Base-by-base conservation (phyloP, 1,140 invertebrate genomes). In the Bombus soroeensis region DNA sequence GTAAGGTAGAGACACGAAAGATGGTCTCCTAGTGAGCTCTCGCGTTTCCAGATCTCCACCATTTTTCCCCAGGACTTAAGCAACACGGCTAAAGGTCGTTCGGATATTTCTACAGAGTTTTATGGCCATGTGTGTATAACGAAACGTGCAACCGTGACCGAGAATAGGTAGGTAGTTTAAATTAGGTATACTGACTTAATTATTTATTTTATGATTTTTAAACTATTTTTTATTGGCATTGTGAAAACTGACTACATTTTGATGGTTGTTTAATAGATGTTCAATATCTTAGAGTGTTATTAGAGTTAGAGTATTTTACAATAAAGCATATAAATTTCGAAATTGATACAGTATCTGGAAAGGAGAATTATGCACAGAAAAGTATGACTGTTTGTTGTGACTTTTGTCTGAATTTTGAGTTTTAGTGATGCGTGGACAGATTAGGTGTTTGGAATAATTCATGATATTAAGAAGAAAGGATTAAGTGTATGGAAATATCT, bases 11-110 rank as follows among this genome's bases (percentile, higher is more conserved):
- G 82, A 81, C 75, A 77, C 64, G 89, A 74, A 41, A 71, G 59
- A 64, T 68, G 64, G 64, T 81, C 85, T 32, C 62, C 47, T 5
- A 9, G n/a, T 13, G 72, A 87, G n/a, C 32, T 37, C 18, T 32
- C 18, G 32, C 43, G 41, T 89, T 83, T 80, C 66, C 15, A 81
- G 84, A 87, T 81, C 66, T 68, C 86, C 57, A 75, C 80, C 74
- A 84, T 87, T 89, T 87, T 80, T 80, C 74, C 41, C 59, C 37
- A 47, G 34, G 83, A 72, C 64, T 79, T 53, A 15, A 34, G 59
- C 15, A 53, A 43, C 64, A 34, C 74, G n/a, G n/a, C 41, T 13
- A 28, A 64, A 53, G 5, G 4, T 34, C 41, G 43, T 32, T 53
- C 62, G 32, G 41, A 15, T 74, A 57, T 41, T 43, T 47, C 13